Evolutionary conservation across 2,113 vertebrate genomes (phyloP).

Genomic region (Phaethornis superciliosus): DNA sequence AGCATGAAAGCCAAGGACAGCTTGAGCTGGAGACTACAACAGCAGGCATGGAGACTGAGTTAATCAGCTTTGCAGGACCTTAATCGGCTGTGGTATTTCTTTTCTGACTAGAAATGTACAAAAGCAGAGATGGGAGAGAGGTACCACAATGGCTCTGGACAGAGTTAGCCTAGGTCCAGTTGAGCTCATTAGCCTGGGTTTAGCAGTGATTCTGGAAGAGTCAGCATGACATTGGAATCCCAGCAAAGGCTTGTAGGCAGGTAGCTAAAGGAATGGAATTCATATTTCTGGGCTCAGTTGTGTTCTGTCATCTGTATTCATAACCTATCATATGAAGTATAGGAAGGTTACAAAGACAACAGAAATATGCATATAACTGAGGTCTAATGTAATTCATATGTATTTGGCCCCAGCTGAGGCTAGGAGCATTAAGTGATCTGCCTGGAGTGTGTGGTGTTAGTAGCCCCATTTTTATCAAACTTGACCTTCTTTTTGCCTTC

Average conservation of each 20-base stretch:
- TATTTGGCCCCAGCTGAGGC: neutral
- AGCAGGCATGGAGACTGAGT: neutral
- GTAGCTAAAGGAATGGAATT: neutral
- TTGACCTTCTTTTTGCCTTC: neutral
- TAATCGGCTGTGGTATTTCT: neutral
- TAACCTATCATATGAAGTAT: accelerated
- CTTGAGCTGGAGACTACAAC: neutral
- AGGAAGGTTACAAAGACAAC: neutral
- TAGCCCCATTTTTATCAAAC: neutral
- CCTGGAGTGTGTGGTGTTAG: neutral
- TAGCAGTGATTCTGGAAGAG: neutral
- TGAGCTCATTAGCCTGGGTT: neutral
- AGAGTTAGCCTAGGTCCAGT: neutral
- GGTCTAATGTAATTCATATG: neutral
- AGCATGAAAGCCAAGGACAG: neutral
- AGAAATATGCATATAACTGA: neutral
- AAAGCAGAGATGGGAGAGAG: neutral
- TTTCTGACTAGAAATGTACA: neutral
- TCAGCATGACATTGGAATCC: neutral
- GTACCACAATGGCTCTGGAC: neutral
- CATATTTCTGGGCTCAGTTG: neutral
- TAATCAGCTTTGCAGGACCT: neutral
- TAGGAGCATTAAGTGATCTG: neutral
- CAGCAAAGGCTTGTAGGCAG: neutral
- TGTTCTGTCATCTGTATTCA: neutral